These are phyloP conservation scores for Spongilla lacustris DNA, from an alignment of 37 sponge, comb jelly and placozoan genomes.

Conservation along the genomic window DNA sequence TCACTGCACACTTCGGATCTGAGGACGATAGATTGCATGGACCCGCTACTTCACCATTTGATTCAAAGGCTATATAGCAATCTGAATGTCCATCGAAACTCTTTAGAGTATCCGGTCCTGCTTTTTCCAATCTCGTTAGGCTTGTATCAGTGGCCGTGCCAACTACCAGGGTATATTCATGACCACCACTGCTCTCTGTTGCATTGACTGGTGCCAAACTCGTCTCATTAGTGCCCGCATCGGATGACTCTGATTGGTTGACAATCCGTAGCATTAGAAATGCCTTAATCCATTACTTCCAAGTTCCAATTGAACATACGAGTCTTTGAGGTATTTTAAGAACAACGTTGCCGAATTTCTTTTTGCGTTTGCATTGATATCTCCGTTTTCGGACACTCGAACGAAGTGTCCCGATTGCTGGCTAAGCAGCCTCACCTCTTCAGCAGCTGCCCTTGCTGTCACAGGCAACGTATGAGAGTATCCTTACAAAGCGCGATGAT, in stretches of 20 bases:
- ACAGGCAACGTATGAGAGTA: neutral
- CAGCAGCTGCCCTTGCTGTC: neutral
- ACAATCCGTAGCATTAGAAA: neutral
- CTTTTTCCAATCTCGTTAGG: neutral
- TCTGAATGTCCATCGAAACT: neutral
- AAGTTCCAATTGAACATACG: neutral
- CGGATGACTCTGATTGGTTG: neutral
- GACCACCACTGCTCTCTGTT: neutral
- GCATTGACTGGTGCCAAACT: neutral
- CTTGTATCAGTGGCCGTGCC: neutral
- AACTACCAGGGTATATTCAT: neutral
- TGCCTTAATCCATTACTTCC: neutral
- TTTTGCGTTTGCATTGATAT: neutral
- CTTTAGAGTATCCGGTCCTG: neutral
- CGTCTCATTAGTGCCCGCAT: neutral
- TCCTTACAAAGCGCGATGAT: too few relatives aligned
- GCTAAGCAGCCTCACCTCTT: neutral
- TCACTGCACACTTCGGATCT: neutral
- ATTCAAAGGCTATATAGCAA: neutral
- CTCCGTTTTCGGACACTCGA: neutral
- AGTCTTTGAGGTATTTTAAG: neutral
- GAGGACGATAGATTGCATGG: neutral
- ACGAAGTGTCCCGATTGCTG: neutral
- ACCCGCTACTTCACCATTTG: neutral
- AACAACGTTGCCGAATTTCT: neutral